A percentile compares a stretch with the other conserved stretches of the same genome.
phyloP scores from a whole-genome alignment of 2,888 invertebrate species.

The Cerastis rubricosa region DNA sequence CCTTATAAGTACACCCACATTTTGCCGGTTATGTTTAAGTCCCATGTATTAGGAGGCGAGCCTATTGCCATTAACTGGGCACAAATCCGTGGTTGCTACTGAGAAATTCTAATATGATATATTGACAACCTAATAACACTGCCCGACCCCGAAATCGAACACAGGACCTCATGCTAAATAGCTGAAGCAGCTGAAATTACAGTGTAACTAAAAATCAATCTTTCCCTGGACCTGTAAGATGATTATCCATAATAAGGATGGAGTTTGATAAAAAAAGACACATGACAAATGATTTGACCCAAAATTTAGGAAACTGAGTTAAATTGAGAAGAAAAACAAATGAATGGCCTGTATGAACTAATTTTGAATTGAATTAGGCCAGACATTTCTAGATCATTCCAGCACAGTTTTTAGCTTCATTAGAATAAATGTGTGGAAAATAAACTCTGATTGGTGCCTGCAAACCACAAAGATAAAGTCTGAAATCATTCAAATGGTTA shows the following conservation, averaged over 20 bases:
- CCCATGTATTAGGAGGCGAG: too few relatives aligned
- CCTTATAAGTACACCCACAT: too few relatives aligned
- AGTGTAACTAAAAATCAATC: neutral
- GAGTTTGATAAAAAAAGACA: constrained; percentile 10
- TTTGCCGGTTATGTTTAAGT: too few relatives aligned
- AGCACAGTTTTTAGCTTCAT: constrained; percentile 31
- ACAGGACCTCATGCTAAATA: too few relatives aligned
- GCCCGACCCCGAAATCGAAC: too few relatives aligned
- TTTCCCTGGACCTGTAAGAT: neutral
- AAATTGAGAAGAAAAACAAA: constrained; percentile 25
- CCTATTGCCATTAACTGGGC: too few relatives aligned
- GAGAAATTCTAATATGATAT: too few relatives aligned
- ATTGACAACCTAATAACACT: too few relatives aligned
- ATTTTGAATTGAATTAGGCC: constrained; percentile 37
- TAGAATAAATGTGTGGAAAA: neutral
- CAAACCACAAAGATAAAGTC: constrained; percentile 43
- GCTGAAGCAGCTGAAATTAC: neutral
- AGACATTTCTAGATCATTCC: constrained; percentile 25
- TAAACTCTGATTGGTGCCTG: constrained; percentile 19
- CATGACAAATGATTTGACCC: constrained; percentile 31
- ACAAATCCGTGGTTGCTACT: too few relatives aligned
- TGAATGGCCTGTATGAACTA: constrained; percentile 14
- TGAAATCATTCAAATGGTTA: constrained; percentile 30
- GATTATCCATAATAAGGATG: neutral
- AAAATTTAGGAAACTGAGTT: constrained; percentile 7